These are phyloP conservation scores for Camelus bactrianus DNA, from an alignment of 2,113 vertebrate genomes.

Conservation along the genomic window DNA sequence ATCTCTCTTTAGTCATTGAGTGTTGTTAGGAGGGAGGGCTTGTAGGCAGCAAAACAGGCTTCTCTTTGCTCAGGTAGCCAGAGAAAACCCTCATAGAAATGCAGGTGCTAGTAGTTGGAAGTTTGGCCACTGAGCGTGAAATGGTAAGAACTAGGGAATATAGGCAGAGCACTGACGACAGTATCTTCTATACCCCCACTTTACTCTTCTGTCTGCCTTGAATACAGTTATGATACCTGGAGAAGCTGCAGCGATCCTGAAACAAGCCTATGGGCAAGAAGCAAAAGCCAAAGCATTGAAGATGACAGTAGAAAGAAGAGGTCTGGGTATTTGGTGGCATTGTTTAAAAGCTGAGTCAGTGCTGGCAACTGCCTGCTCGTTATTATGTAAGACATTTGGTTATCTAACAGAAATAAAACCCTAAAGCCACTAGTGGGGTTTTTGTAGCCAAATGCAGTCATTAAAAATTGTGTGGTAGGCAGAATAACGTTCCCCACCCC, in stretches of 20 bases:
- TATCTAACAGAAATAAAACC: neutral
- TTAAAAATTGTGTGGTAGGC: neutral
- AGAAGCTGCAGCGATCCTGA: neutral
- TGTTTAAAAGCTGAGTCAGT: neutral
- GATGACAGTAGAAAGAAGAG: neutral
- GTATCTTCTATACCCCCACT: neutral
- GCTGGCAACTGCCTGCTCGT: neutral
- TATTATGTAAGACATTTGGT: neutral
- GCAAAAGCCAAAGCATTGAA: neutral
- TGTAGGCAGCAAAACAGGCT: neutral
- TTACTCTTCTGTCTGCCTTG: neutral
- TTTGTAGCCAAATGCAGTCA: neutral
- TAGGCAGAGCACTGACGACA: neutral
- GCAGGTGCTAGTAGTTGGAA: neutral
- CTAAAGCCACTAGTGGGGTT: neutral
- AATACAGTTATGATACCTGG: neutral
- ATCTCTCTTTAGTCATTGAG: neutral
- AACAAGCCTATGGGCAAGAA: neutral
- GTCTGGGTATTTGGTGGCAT: neutral
- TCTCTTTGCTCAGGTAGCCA: neutral
- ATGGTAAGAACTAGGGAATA: neutral
- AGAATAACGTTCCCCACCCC: neutral
- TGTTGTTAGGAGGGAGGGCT: neutral
- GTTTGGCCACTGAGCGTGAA: neutral
- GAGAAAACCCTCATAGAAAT: neutral